Conservation (phyloP, 2,888 invertebrate species). For the Dione vanillae region DNA sequence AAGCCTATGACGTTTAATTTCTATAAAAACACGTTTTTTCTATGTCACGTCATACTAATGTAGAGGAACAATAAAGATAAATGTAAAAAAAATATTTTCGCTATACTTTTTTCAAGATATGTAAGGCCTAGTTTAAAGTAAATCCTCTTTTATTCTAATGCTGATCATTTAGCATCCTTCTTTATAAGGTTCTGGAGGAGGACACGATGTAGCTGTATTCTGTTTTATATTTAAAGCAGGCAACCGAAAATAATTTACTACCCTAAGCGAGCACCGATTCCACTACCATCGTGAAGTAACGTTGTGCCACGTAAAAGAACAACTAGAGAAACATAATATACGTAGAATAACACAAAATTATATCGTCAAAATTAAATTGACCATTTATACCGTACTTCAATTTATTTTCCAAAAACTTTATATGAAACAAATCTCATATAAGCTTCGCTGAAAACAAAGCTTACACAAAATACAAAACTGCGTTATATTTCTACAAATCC, state of each 20-base stretch:
- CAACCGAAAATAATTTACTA: no score
- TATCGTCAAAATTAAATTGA: no score
- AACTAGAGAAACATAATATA: not conserved
- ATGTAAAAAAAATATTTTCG: not conserved
- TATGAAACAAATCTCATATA: conserved; percentile 1
- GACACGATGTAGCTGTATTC: no score
- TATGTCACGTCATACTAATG: not conserved
- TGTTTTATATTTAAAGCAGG: no score
- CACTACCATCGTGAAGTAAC: no score
- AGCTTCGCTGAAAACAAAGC: not conserved
- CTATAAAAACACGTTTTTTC: not conserved
- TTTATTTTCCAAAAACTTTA: not conserved
- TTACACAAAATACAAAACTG: not conserved
- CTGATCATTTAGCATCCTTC: no score
- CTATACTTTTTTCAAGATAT: not conserved
- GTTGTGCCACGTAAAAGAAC: not conserved
- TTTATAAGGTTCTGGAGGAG: no score
- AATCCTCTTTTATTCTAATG: no score
- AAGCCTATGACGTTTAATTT: conserved; percentile 11
- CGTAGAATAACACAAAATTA: no score
- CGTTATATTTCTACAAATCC: not conserved
- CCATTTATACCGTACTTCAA: not conserved
- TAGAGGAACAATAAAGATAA: no score
- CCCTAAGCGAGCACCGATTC: no score
- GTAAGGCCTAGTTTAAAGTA: not conserved